Evolutionary conservation across 2,113 vertebrate genomes (phyloP).

Genomic region (Ciconia boyciana): DNA sequence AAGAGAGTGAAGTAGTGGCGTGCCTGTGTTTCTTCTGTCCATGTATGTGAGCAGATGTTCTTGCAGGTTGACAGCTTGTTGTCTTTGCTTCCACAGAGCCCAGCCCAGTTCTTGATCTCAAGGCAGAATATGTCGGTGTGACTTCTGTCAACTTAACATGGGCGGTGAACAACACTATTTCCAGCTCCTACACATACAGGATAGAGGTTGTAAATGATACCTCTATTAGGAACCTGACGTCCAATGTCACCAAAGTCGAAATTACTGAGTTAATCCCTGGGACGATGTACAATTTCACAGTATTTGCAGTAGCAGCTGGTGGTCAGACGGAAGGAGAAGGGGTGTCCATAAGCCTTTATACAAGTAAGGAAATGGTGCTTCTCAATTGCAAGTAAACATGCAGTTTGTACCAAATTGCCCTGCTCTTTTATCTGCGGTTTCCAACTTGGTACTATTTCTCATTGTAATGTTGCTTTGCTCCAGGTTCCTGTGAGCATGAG

Average conservation of each 20-base stretch:
- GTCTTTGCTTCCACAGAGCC: constrained; percentile 11
- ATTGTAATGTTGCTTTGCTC: not conserved
- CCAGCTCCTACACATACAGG: not conserved
- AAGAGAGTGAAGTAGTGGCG: too few species aligned
- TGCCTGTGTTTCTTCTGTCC: too few species aligned
- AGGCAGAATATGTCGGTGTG: not conserved
- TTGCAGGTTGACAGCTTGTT: not conserved
- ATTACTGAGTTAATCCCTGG: not conserved
- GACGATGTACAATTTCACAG: not conserved
- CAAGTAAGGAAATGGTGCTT: not conserved
- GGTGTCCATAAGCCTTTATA: fast-evolving
- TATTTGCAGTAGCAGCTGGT: not conserved
- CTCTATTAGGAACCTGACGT: fast-evolving
- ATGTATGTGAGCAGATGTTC: too few species aligned
- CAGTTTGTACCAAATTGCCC: not conserved
- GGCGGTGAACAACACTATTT: not conserved
- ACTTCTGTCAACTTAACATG: constrained; percentile 48
- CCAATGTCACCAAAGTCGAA: fast-evolving
- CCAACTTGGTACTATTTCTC: fast-evolving
- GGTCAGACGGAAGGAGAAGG: not conserved
- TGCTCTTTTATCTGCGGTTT: not conserved
- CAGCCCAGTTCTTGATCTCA: not conserved
- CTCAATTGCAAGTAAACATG: not conserved
- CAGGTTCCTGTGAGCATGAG: fast-evolving
- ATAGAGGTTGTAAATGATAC: not conserved